A percentile compares a stretch with the other conserved stretches of the same genome.
Evolutionary conservation across 2,113 vertebrate genomes (phyloP).

Genomic region (Plectropomus leopardus): DNA sequence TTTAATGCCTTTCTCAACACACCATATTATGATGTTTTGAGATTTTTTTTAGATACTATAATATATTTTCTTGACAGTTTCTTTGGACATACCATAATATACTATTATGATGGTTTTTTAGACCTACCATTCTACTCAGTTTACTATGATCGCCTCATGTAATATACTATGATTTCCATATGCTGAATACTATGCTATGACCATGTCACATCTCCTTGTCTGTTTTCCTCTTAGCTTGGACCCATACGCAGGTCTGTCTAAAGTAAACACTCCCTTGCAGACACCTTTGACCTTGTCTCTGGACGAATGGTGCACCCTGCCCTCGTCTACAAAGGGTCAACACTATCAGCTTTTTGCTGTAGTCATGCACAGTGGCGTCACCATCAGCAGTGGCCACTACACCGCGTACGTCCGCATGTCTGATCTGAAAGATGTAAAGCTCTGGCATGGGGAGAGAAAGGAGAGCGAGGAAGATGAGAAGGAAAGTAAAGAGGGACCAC

Average conservation of each 20-base stretch:
- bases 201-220: neutral
- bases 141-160: too few species aligned
- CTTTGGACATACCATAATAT: too few species aligned
- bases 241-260: slow-evolving; percentile 94
- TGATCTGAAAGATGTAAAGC: slow-evolving; percentile 84
- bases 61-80: too few species aligned
- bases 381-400: slow-evolving; percentile 98
- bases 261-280: slow-evolving; percentile 96
- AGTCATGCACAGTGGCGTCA: slow-evolving; percentile 98
- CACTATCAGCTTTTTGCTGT: slow-evolving; percentile 94
- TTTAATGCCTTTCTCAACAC: too few species aligned
- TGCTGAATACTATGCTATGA: too few species aligned
- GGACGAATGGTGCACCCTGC: slow-evolving; percentile 94
- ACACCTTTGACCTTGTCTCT: slow-evolving; percentile 92
- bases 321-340: slow-evolving; percentile 85
- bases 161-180: too few species aligned
- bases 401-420: slow-evolving; percentile 93
- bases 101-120: too few species aligned
- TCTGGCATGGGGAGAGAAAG: slow-evolving; percentile 73
- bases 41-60: too few species aligned
- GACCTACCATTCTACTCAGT: too few species aligned
- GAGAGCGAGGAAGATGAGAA: slow-evolving; percentile 46
- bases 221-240: slow-evolving; percentile 86
- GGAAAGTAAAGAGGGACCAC: slow-evolving; percentile 74
- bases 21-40: too few species aligned